Conservation (phyloP, 1,140 invertebrate genomes). For the Diprion similis region DNA sequence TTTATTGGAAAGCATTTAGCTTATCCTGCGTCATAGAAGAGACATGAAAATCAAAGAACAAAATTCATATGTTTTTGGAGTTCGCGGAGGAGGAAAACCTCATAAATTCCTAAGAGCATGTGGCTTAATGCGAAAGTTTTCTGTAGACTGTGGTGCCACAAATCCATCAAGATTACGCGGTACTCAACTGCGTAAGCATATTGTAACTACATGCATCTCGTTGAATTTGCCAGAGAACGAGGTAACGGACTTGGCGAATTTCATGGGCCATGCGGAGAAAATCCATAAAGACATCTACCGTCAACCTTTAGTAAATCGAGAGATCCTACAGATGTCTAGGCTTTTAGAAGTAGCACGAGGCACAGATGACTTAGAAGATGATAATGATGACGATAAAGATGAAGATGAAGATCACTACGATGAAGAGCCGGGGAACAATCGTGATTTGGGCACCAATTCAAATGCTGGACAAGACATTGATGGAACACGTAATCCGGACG, state of each 20-base stretch:
- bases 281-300: conserved; percentile 29
- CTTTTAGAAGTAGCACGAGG: neutral
- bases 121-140: conserved; percentile 16
- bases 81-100: conserved; percentile 10
- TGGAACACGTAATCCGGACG: neutral
- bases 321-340: neutral
- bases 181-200: conserved; percentile 31
- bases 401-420: neutral
- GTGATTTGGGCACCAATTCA: neutral
- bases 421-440: neutral
- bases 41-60: neutral
- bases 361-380: conserved; percentile 1
- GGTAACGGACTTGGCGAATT: conserved; percentile 22
- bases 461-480: neutral
- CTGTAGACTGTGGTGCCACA: conserved; percentile 18
- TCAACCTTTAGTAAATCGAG: conserved; percentile 9
- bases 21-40: conserved; percentile 11
- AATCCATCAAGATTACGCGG: conserved; percentile 15
- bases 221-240: conserved; percentile 23
- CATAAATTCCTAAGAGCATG: conserved; percentile 13
- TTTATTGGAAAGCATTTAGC: neutral
- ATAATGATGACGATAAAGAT: neutral
- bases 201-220: conserved; percentile 26
- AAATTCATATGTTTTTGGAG: conserved; percentile 25
- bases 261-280: conserved; percentile 32